These are phyloP conservation scores for Cottus gobio DNA, from an alignment of 2,113 vertebrate species.

Conservation along the genomic window DNA sequence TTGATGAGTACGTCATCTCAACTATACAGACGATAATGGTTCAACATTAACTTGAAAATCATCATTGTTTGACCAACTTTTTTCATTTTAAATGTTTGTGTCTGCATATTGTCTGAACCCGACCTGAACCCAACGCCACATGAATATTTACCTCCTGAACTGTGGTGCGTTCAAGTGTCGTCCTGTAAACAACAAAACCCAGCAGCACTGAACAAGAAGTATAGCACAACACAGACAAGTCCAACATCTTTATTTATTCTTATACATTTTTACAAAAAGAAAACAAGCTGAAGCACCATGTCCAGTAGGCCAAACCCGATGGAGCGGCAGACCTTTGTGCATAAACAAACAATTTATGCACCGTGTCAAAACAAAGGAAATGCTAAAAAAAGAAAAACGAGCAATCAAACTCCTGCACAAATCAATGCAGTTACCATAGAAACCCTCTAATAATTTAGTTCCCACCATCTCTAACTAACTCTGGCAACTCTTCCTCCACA, in stretches of 20 bases:
- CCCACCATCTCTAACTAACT: not conserved
- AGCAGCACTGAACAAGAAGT: not conserved
- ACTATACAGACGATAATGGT: not conserved
- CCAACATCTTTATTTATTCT: not conserved
- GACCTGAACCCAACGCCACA: too few species aligned
- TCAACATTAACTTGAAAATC: too few species aligned
- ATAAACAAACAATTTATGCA: not conserved
- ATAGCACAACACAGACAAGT: not conserved
- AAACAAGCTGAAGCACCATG: not conserved
- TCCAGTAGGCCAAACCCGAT: not conserved
- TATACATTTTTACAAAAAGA: not conserved
- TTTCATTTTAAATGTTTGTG: too few species aligned
- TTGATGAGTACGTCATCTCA: not conserved
- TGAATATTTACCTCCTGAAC: too few species aligned
- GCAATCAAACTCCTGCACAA: not conserved
- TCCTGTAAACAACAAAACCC: not conserved
- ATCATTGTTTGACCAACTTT: too few species aligned
- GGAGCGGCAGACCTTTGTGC: not conserved
- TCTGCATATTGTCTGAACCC: too few species aligned
- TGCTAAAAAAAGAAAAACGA: not conserved
- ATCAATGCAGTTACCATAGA: not conserved
- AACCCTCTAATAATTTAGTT: not conserved
- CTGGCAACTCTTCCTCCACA: not conserved
- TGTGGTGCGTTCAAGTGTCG: not conserved
- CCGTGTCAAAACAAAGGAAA: not conserved